Evolutionary conservation across 2,888 invertebrate species (phyloP).

Genomic region (Agrochola lychnidis): DNA sequence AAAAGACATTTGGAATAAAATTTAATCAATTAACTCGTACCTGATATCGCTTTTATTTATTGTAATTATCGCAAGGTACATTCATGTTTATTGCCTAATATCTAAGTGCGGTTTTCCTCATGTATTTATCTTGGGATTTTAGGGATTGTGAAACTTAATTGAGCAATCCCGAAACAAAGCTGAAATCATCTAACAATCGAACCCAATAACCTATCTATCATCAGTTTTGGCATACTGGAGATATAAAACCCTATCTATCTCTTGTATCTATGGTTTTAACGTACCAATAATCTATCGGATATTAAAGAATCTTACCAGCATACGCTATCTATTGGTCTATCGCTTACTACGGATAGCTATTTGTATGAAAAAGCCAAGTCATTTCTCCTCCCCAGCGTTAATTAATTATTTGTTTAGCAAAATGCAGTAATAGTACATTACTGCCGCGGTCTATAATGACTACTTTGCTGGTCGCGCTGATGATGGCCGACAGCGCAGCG

Average conservation of each 20-base stretch:
- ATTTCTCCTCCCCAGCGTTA: too few species aligned
- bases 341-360: too few species aligned
- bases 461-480: too few species aligned
- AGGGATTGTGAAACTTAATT: slow-evolving; percentile 21
- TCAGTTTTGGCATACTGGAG: not conserved
- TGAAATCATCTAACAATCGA: not conserved
- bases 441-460: too few species aligned
- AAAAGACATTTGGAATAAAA: not conserved
- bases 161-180: slow-evolving; percentile 6
- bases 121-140: not conserved
- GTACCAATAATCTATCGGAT: not conserved
- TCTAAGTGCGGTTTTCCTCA: not conserved
- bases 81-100: not conserved
- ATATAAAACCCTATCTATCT: not conserved
- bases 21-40: not conserved
- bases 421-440: too few species aligned
- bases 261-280: not conserved
- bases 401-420: too few species aligned
- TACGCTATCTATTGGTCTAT: not conserved
- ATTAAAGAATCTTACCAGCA: not conserved
- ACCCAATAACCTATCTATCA: not conserved
- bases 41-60: not conserved
- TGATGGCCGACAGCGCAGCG: too few species aligned
- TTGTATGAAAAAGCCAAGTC: not conserved
- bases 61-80: not conserved